phyloP scores from a whole-genome alignment of 1,140 invertebrate species.

The Limonius californicus region DNA sequence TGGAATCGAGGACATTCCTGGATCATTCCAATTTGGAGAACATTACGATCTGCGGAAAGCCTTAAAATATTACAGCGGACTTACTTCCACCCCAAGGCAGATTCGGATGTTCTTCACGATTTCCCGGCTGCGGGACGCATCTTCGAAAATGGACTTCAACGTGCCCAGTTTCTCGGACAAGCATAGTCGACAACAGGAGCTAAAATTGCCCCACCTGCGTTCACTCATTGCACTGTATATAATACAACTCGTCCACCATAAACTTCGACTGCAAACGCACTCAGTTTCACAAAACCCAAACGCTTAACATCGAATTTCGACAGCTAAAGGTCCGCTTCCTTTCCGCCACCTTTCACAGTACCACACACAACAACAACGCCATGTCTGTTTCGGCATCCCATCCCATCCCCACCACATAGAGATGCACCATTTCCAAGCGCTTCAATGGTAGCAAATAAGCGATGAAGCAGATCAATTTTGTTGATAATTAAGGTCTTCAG shows the following conservation, averaged over 20 bases:
- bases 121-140: constrained; percentile 20
- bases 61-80: constrained; percentile 3
- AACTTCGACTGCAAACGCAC: too few species aligned
- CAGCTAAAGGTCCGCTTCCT: too few species aligned
- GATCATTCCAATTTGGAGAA: too few species aligned
- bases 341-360: background rate
- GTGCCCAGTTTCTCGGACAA: constrained; percentile 35
- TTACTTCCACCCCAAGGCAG: constrained; percentile 37
- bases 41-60: too few species aligned
- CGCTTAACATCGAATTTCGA: too few species aligned
- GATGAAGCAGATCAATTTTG: background rate
- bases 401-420: constrained; percentile 1
- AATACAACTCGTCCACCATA: too few species aligned
- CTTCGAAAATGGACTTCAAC: constrained; percentile 37
- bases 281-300: too few species aligned
- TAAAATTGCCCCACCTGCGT: constrained; percentile 10
- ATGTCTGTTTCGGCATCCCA: background rate
- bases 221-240: background rate
- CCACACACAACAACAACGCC: background rate
- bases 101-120: constrained; percentile 34
- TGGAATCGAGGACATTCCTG: too few species aligned
- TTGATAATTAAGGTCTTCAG: too few species aligned
- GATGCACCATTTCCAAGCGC: background rate
- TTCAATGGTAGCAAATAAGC: background rate
- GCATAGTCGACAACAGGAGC: constrained; percentile 40